A percentile compares a stretch with the other conserved stretches of the same genome.
Conservation (phyloP, 2,888 invertebrate species). For the Pristionchus maxplancki region DNA sequence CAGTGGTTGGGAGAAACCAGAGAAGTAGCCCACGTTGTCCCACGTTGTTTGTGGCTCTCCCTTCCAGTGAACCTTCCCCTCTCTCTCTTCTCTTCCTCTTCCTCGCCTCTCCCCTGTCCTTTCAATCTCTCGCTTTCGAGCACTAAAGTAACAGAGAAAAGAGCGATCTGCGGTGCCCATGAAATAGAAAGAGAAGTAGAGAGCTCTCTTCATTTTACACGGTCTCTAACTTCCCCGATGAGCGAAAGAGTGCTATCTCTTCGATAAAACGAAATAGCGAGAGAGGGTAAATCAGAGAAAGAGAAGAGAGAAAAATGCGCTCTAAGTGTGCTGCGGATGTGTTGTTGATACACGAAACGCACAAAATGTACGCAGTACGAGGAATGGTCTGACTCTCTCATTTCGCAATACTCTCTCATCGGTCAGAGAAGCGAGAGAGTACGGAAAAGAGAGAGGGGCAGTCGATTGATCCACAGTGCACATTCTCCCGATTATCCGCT, state of each 20-base stretch:
- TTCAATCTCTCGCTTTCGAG: not conserved
- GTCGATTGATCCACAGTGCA: not conserved
- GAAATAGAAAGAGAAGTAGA: too few species aligned
- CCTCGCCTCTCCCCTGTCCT: not conserved
- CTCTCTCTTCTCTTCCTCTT: not conserved
- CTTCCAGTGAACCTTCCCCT: not conserved
- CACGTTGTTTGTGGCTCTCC: not conserved
- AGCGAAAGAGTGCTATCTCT: not conserved
- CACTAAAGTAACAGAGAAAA: not conserved
- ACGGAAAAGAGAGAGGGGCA: not conserved
- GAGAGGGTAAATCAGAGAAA: not conserved
- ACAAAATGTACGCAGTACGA: not conserved
- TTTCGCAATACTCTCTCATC: not conserved
- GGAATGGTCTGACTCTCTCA: not conserved
- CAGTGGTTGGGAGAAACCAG: too few species aligned
- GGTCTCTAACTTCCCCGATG: not conserved
- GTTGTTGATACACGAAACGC: not conserved
- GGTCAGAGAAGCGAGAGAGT: not conserved
- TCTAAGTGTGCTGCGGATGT: not conserved
- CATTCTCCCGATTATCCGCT: not conserved
- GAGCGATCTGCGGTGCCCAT: too few species aligned
- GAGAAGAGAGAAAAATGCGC: not conserved
- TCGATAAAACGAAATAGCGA: not conserved
- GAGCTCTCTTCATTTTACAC: not conserved
- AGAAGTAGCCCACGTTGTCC: too few species aligned